Conservation (phyloP, 2,888 invertebrate species). For the Eristalis intricaria region DNA sequence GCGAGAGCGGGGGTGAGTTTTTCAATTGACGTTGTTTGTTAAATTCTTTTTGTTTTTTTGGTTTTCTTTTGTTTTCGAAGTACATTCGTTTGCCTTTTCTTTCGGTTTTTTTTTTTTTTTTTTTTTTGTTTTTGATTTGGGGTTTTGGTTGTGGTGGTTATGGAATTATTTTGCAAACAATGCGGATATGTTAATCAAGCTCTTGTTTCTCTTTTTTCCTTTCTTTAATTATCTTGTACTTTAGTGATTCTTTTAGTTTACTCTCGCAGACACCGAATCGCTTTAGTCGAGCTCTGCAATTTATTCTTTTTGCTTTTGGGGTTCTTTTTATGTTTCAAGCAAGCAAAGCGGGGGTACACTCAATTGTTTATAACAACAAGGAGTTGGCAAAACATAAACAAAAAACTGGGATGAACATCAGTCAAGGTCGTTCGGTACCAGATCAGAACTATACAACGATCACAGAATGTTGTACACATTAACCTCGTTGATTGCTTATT, state of each 20-base stretch:
- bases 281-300: slow-evolving; percentile 47
- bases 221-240: slow-evolving; percentile 52
- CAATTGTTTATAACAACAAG: slow-evolving; percentile 25
- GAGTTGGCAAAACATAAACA: slow-evolving; percentile 9
- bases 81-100: slow-evolving; percentile 47
- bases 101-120: slow-evolving; percentile 21
- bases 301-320: slow-evolving; percentile 18
- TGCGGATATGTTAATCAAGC: slow-evolving; percentile 70
- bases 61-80: slow-evolving; percentile 8
- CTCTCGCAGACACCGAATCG: slow-evolving; percentile 16
- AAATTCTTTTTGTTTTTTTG: slow-evolving; percentile 12
- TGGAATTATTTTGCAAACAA: slow-evolving; percentile 65
- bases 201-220: slow-evolving; percentile 36
- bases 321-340: slow-evolving; percentile 6
- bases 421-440: slow-evolving; percentile 43
- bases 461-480: slow-evolving; percentile 57
- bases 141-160: slow-evolving; percentile 49
- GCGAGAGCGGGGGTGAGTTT: slow-evolving; percentile 91
- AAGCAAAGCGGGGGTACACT: slow-evolving; percentile 14
- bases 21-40: slow-evolving; percentile 19
- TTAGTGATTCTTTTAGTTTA: slow-evolving; percentile 23
- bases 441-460: slow-evolving; percentile 4
- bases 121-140: slow-evolving; percentile 39
- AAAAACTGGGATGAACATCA: slow-evolving; percentile 3
- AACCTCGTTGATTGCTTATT: slow-evolving; percentile 45